phyloP scores from a whole-genome alignment of 2,797 vertebrate species.

The Crenuchus spilurus region DNA sequence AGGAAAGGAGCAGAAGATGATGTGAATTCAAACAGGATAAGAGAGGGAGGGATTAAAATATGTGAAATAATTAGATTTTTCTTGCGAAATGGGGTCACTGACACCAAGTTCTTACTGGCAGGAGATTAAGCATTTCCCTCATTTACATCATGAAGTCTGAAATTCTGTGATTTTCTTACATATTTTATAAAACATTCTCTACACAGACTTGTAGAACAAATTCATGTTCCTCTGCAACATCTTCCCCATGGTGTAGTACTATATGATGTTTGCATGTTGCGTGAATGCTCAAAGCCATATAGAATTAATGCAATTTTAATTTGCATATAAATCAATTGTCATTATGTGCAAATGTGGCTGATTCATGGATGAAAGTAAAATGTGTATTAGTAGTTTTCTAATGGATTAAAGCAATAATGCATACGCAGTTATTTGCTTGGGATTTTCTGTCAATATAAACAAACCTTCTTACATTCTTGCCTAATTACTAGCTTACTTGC shows the following conservation, averaged over 20 bases:
- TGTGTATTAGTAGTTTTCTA: too few species aligned
- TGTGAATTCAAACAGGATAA: constrained; percentile 42
- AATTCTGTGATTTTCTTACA: constrained; percentile 37
- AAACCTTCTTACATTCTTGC: constrained; percentile 8
- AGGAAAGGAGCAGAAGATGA: constrained; percentile 24
- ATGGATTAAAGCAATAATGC: too few species aligned
- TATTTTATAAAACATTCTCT: neutral
- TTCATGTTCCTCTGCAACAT: constrained; percentile 1
- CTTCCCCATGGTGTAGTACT: constrained; percentile 2
- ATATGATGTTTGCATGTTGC: constrained; percentile 25
- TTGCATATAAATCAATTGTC: neutral
- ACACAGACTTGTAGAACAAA: neutral
- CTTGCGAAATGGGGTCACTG: constrained; percentile 42
- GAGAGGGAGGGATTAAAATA: constrained; percentile 43
- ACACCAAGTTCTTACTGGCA: constrained; percentile 28
- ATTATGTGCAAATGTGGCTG: neutral
- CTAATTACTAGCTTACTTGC: constrained; percentile 31
- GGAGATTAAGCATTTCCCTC: constrained; percentile 43
- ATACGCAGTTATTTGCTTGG: neutral
- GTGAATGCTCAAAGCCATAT: constrained; percentile 10
- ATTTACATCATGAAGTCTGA: constrained; percentile 45
- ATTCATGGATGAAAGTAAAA: constrained; percentile 6
- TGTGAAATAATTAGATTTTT: constrained; percentile 34
- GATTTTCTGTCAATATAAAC: constrained; percentile 19
- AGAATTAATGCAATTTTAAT: constrained; percentile 14